A percentile compares a stretch with the other conserved stretches of the same genome.
phyloP scores from a whole-genome alignment of 2,113 vertebrate species.

The Cinclus cinclus region DNA sequence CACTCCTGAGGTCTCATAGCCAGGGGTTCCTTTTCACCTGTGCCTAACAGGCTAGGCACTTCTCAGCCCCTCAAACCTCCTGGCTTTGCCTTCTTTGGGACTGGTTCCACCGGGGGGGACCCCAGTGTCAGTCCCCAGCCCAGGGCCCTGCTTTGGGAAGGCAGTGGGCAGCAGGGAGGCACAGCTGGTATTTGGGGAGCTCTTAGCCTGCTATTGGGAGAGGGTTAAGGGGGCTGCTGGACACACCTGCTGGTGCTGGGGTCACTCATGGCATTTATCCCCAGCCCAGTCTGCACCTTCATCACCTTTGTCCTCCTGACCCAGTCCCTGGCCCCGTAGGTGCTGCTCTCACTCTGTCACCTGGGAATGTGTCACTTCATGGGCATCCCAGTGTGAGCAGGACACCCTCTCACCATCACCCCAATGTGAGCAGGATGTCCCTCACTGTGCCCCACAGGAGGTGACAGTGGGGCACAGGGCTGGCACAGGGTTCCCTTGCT shows the following conservation, averaged over 20 bases:
- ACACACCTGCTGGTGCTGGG: not conserved
- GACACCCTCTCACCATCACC: accelerated
- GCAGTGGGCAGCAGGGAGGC: not conserved
- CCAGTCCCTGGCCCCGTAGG: accelerated
- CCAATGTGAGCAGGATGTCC: accelerated
- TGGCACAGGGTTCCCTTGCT: accelerated
- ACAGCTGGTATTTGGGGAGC: not conserved
- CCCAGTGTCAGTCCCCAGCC: not conserved
- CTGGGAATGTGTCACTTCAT: not conserved
- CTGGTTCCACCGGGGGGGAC: not conserved
- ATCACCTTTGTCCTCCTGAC: slow-evolving; percentile 2
- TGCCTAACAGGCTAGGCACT: not conserved
- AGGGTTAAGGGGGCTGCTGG: not conserved
- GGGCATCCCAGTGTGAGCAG: accelerated
- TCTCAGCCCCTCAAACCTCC: not conserved
- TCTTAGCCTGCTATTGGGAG: accelerated
- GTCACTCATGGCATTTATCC: accelerated
- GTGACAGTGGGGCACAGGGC: not conserved
- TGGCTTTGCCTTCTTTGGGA: not conserved
- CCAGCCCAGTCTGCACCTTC: not conserved
- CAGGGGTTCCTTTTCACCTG: accelerated
- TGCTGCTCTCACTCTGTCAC: not conserved
- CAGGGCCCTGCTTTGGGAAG: not conserved
- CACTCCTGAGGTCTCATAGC: not conserved
- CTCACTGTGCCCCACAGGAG: accelerated